Conservation (phyloP, 2,113 vertebrate genomes). For the Silurus meridionalis region DNA sequence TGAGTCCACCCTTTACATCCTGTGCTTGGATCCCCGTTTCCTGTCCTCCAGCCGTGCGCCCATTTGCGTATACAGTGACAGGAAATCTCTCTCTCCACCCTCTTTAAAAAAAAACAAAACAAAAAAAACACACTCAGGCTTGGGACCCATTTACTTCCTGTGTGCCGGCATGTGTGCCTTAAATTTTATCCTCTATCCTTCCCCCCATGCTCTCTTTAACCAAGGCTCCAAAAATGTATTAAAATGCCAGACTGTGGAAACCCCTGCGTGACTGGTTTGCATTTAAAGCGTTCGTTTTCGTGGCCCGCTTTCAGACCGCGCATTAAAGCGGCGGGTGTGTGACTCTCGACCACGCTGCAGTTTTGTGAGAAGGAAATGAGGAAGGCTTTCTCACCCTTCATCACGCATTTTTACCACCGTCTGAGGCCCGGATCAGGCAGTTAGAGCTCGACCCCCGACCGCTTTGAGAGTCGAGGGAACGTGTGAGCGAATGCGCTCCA, state of each 20-base stretch:
- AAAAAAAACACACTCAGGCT: constrained; percentile 2
- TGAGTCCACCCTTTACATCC: constrained; percentile 56
- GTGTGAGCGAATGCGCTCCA: not conserved
- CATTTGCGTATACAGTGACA: constrained; percentile 26
- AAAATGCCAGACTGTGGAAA: not conserved
- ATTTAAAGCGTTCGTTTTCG: not conserved
- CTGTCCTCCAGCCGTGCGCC: constrained; percentile 6
- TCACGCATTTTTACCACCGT: not conserved
- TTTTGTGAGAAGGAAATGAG: not conserved
- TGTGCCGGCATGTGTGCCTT: constrained; percentile 10
- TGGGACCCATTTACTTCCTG: constrained; percentile 15
- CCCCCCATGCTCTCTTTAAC: not conserved
- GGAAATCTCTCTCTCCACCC: constrained; percentile 43
- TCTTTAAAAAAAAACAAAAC: not conserved
- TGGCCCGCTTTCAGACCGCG: not conserved
- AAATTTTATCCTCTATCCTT: not conserved
- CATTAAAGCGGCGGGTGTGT: not conserved
- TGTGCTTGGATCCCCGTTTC: constrained; percentile 50
- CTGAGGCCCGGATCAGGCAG: not conserved
- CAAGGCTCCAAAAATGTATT: not conserved
- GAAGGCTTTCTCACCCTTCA: not conserved
- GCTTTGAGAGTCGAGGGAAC: not conserved
- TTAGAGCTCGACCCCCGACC: not conserved
- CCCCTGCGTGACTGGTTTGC: constrained; percentile 11
- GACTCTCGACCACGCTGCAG: not conserved